These are phyloP conservation scores for Sebastes cheni DNA, from an alignment of 2,797 vertebrate genomes.

Conservation along the genomic window DNA sequence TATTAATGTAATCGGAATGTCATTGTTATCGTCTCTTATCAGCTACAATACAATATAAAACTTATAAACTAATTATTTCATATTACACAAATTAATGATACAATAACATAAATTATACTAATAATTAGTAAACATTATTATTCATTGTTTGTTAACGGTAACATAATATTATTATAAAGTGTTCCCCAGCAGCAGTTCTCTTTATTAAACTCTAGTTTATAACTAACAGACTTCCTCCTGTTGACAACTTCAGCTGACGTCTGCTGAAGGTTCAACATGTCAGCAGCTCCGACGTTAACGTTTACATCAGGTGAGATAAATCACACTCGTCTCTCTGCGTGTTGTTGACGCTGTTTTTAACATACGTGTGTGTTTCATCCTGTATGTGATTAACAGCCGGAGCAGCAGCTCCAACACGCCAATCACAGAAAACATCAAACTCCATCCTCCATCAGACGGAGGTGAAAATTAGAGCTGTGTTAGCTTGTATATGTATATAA, in stretches of 20 bases:
- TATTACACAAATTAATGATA: too few relatives aligned
- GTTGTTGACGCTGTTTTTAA: background rate
- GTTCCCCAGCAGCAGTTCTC: too few relatives aligned
- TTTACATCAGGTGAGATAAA: constrained; percentile 37
- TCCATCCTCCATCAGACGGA: background rate
- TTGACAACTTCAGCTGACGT: constrained; percentile 7
- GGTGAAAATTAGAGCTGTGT: background rate
- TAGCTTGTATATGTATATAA: background rate
- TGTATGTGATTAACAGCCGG: background rate
- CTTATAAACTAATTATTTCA: too few relatives aligned
- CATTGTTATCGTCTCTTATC: too few relatives aligned
- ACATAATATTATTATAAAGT: too few relatives aligned
- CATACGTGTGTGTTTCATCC: background rate
- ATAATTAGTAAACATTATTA: too few relatives aligned
- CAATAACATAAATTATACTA: too few relatives aligned
- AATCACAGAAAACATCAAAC: background rate
- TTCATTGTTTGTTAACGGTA: too few relatives aligned
- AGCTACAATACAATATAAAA: too few relatives aligned
- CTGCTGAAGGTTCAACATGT: constrained; percentile 1
- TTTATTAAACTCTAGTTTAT: too few relatives aligned
- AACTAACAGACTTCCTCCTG: background rate
- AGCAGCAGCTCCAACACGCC: background rate
- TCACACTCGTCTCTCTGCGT: background rate
- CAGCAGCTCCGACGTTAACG: constrained; percentile 11
- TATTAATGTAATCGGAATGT: too few relatives aligned